Evolutionary conservation across 2,888 invertebrate genomes (phyloP).

Genomic region (Branchellion lobata): DNA sequence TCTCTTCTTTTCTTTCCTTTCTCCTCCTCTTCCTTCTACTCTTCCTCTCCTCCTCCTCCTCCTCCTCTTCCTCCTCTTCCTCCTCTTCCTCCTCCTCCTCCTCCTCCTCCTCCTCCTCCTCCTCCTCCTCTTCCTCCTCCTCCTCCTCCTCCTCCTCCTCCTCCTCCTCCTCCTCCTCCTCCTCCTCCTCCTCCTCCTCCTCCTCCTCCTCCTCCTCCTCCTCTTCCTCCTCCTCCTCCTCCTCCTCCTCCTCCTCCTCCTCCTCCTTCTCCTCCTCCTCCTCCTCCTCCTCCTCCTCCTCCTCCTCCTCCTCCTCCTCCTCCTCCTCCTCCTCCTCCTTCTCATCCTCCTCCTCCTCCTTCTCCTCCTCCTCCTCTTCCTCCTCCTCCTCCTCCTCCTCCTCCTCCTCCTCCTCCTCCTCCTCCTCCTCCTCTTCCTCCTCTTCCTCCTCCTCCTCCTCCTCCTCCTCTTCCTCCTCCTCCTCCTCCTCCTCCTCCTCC

Average conservation of each 20-base stretch:
- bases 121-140: too few relatives aligned
- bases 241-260: not conserved
- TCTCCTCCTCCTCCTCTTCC: not conserved
- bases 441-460: constrained; percentile 73
- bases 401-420: constrained; percentile 72
- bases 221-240: not conserved
- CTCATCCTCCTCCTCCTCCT: too few relatives aligned
- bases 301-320: not conserved
- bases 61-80: not conserved
- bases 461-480: constrained; percentile 75
- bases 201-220: not conserved
- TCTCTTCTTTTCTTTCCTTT: too few relatives aligned
- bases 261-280: not conserved
- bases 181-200: too few relatives aligned
- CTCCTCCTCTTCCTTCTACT: too few relatives aligned
- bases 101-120: not conserved
- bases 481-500: constrained; percentile 79
- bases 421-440: constrained; percentile 74
- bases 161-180: too few relatives aligned
- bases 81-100: too few relatives aligned
- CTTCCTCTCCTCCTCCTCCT: too few relatives aligned
- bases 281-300: not conserved
- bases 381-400: constrained; percentile 46
- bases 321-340: too few relatives aligned
- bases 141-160: too few relatives aligned